These are phyloP conservation scores for Ommatoiulus sabulosus DNA, from an alignment of 2,888 invertebrate species.

Conservation along the genomic window DNA sequence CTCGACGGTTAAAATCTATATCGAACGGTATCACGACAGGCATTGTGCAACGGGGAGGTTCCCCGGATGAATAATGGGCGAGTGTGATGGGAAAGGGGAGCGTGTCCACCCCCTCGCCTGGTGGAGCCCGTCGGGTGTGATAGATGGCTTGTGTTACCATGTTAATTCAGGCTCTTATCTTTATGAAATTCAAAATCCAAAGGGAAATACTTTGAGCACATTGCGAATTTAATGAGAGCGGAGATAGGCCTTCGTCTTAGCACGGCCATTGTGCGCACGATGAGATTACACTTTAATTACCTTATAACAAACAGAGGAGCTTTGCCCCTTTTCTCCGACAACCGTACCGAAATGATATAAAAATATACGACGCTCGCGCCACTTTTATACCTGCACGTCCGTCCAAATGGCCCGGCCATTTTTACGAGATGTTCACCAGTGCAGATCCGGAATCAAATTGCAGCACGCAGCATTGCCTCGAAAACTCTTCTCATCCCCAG, in stretches of 20 bases:
- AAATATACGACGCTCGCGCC: neutral
- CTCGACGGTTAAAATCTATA: conserved; percentile 28
- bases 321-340: conserved; percentile 35
- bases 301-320: conserved; percentile 55
- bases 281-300: conserved; percentile 58
- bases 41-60: conserved; percentile 17
- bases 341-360: neutral
- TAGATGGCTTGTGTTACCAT: conserved; percentile 56
- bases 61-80: conserved; percentile 40
- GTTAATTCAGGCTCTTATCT: conserved; percentile 56
- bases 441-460: neutral
- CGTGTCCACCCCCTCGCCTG: conserved; percentile 14
- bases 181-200: conserved; percentile 57
- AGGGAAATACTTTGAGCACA: conserved; percentile 56
- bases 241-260: conserved; percentile 55
- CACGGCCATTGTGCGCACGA: conserved; percentile 50
- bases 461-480: too few species aligned
- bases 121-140: conserved; percentile 50
- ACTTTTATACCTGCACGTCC: neutral
- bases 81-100: conserved; percentile 28
- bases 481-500: too few species aligned
- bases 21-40: conserved; percentile 43
- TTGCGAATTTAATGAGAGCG: conserved; percentile 55
- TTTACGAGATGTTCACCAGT: neutral
- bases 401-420: neutral